Percentiles rank a stretch among this genome's conserved stretches.
Evolutionary conservation across 2,113 vertebrate species (phyloP).

Genomic region (Oreamnos americanus): DNA sequence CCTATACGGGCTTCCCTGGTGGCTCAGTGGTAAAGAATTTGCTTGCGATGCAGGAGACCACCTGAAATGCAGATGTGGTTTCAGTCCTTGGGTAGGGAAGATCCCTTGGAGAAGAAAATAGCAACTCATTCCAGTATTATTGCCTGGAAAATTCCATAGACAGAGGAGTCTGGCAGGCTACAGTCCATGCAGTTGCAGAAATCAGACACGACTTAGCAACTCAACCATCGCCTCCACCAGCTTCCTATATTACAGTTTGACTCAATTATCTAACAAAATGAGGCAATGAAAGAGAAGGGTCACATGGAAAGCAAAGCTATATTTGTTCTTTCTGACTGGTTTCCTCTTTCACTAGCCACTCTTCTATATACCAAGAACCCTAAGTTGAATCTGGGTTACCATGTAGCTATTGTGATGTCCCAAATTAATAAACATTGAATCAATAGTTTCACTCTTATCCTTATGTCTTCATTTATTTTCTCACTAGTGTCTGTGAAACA

Average conservation of each 20-base stretch:
- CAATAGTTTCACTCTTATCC: not conserved
- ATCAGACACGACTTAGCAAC: rapidly evolving
- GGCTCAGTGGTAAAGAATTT: not conserved
- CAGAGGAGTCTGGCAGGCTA: not conserved
- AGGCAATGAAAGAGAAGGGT: not conserved
- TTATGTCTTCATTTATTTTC: not conserved
- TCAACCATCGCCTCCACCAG: not conserved
- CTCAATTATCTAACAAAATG: not conserved
- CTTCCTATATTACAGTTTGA: not conserved
- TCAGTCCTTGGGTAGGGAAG: not conserved
- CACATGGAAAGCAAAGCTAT: not conserved
- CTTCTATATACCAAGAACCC: not conserved
- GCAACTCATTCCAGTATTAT: not conserved
- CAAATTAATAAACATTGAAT: not conserved
- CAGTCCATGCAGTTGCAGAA: not conserved
- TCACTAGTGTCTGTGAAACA: not conserved
- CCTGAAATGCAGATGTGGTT: not conserved
- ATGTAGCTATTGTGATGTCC: not conserved
- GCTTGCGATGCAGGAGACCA: not conserved
- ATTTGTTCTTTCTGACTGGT: not conserved
- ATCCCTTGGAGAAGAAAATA: not conserved
- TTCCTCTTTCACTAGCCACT: not conserved
- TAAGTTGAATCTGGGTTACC: not conserved
- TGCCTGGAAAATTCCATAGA: not conserved
- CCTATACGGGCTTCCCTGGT: not conserved